phyloP scores from a whole-genome alignment of 2,113 vertebrate genomes.

The Archocentrus centrarchus region DNA sequence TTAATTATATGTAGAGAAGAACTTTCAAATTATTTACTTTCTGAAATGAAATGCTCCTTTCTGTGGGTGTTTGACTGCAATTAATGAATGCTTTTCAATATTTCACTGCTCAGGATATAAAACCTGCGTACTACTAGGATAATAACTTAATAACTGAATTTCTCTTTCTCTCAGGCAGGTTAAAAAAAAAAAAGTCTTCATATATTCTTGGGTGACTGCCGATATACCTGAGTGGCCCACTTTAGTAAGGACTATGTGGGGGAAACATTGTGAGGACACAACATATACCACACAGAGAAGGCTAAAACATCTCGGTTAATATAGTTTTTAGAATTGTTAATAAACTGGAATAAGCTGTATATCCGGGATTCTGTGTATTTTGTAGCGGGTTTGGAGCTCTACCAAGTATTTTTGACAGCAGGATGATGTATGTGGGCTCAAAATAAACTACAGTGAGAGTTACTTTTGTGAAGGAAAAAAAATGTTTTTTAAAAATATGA shows the following conservation, averaged over 20 bases:
- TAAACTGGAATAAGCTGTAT: too few species aligned
- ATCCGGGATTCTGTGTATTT: not conserved
- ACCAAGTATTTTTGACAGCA: not conserved
- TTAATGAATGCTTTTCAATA: constrained; percentile 1
- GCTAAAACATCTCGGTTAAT: not conserved
- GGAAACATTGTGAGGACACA: not conserved
- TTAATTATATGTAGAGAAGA: not conserved
- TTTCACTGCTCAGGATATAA: not conserved
- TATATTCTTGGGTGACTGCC: not conserved
- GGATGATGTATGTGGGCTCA: not conserved
- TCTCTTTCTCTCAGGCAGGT: not conserved
- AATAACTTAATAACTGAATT: constrained; percentile 2
- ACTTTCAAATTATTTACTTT: not conserved
- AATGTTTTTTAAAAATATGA: not conserved
- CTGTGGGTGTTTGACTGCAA: not conserved
- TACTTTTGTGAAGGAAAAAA: not conserved
- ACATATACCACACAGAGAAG: not conserved
- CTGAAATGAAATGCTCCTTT: not conserved
- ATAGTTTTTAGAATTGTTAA: not conserved
- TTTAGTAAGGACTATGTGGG: not conserved
- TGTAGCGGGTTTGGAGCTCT: not conserved
- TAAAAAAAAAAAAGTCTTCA: not conserved
- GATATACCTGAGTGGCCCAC: not conserved
- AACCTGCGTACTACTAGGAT: not conserved
- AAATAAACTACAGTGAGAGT: not conserved